Evolutionary conservation across 2,113 vertebrate genomes (phyloP).

Genomic region (Marmota monax): DNA sequence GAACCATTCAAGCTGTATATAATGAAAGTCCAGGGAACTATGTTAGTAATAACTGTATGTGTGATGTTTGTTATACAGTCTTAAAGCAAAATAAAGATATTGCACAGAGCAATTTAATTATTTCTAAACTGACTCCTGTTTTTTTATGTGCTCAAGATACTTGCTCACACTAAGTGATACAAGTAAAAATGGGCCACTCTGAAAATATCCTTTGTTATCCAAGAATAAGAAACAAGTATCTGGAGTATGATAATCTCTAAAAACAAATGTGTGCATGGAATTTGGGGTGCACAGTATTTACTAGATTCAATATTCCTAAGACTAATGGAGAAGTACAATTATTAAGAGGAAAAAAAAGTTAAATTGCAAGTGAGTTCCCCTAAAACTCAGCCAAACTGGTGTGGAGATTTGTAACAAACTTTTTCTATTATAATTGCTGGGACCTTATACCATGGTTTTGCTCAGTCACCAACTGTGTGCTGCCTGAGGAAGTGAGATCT

Average conservation of each 20-base stretch:
- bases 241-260: background rate
- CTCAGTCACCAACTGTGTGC: background rate
- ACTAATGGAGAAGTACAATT: background rate
- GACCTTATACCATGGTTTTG: background rate
- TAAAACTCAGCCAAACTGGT: background rate
- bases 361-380: background rate
- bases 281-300: background rate
- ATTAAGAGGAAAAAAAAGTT: background rate
- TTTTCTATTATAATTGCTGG: background rate
- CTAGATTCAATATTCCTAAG: background rate
- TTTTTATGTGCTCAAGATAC: background rate
- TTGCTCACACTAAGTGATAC: background rate
- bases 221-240: background rate
- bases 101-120: background rate
- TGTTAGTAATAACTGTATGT: background rate
- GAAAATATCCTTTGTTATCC: background rate
- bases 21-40: background rate
- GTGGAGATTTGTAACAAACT: background rate
- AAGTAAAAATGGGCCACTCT: background rate
- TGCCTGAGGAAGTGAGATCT: background rate
- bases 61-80: background rate
- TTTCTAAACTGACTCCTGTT: conserved; percentile 18
- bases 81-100: conserved; percentile 43
- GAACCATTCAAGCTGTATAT: background rate
- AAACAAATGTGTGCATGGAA: background rate